These are phyloP conservation scores for Anas platyrhynchos DNA, from an alignment of 2,113 vertebrate species.

Conservation along the genomic window DNA sequence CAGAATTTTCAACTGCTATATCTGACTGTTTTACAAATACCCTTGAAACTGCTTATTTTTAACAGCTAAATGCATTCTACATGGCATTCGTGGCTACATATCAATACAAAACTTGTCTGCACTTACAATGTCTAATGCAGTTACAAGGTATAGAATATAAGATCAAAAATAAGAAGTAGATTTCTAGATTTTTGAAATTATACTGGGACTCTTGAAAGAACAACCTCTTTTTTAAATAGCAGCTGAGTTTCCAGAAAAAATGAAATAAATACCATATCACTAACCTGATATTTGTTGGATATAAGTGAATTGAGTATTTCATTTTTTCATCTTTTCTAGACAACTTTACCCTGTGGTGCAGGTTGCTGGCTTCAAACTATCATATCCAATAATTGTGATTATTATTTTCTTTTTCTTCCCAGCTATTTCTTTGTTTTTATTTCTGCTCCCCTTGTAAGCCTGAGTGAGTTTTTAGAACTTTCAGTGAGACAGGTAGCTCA, in stretches of 20 bases:
- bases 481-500: background rate
- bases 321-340: background rate
- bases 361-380: background rate
- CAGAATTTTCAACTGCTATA: background rate
- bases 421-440: constrained; percentile 18
- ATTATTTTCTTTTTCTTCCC: background rate
- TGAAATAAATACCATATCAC: background rate
- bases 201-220: background rate
- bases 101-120: background rate
- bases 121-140: background rate
- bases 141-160: background rate
- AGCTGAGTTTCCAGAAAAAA: background rate
- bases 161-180: background rate
- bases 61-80: background rate
- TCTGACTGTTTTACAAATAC: background rate
- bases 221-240: background rate
- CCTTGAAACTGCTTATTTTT: background rate
- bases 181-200: background rate
- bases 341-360: background rate
- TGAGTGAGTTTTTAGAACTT: background rate
- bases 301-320: background rate
- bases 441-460: background rate
- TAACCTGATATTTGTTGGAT: background rate
- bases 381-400: background rate
- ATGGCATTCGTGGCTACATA: background rate